phyloP scores from a whole-genome alignment of 2,113 vertebrate species.

The Zosterops borbonicus region DNA sequence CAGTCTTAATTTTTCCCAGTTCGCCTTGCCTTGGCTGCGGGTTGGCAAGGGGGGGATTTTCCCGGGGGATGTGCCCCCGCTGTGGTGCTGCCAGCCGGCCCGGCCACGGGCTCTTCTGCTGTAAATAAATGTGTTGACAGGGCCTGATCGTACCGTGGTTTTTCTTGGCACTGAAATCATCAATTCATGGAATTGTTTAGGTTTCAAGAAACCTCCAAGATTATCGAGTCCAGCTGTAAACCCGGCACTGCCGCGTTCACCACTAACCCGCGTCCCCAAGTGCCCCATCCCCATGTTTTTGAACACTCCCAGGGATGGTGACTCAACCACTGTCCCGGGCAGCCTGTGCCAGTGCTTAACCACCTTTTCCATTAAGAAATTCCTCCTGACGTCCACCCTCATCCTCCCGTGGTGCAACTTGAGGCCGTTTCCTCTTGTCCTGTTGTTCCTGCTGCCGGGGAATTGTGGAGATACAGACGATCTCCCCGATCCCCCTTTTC shows the following conservation, averaged over 20 bases:
- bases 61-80: accelerated
- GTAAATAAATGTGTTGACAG: not conserved
- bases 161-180: not conserved
- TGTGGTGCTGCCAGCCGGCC: not conserved
- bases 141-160: not conserved
- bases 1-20: not conserved
- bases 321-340: not conserved
- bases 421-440: too few relatives aligned
- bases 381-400: not conserved
- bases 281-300: not conserved
- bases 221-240: not conserved
- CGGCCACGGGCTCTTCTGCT: not conserved
- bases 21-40: accelerated
- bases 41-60: not conserved
- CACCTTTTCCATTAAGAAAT: not conserved
- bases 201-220: not conserved
- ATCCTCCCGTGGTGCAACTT: accelerated
- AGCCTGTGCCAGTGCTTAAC: not conserved
- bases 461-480: accelerated
- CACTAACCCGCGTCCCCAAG: not conserved
- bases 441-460: accelerated
- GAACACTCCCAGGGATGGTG: not conserved
- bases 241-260: not conserved
- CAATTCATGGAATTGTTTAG: not conserved
- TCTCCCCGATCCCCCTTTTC: accelerated